phyloP scores from a whole-genome alignment of 2,888 invertebrate species.

The Anthophora plumipes region DNA sequence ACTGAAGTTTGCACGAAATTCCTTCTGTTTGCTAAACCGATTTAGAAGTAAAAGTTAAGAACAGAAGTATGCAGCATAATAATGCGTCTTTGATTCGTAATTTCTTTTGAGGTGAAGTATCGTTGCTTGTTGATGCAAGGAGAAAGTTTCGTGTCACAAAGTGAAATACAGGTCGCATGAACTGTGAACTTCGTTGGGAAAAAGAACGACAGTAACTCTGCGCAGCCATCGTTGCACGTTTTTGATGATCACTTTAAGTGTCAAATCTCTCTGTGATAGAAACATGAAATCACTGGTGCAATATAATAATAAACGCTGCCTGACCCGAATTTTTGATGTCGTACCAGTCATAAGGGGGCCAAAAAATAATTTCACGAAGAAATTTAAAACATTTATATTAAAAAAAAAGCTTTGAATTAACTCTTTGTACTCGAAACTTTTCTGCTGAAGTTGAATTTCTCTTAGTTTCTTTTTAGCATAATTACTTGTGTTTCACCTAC shows the following conservation, averaged over 20 bases:
- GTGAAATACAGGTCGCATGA: conserved; percentile 21
- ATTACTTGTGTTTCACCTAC: too few relatives aligned
- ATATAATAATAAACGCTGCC: not conserved
- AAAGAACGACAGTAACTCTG: not conserved
- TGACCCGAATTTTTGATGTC: not conserved
- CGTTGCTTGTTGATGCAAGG: not conserved
- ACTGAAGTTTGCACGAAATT: not conserved
- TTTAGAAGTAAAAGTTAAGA: not conserved
- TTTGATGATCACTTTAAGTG: not conserved
- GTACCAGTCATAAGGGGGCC: too few relatives aligned
- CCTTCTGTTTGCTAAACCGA: not conserved
- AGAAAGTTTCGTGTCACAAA: conserved; percentile 28
- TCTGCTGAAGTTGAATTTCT: too few relatives aligned
- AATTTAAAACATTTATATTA: not conserved
- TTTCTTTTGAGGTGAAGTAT: not conserved
- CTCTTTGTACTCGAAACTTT: too few relatives aligned
- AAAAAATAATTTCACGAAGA: not conserved
- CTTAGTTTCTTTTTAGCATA: too few relatives aligned
- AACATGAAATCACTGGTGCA: not conserved
- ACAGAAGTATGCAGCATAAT: not conserved
- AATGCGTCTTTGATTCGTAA: not conserved
- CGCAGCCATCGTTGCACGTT: too few relatives aligned
- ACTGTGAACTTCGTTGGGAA: conserved; percentile 5
- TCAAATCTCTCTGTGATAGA: not conserved
- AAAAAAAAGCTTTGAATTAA: too few relatives aligned